phyloP scores from a whole-genome alignment of 2,113 vertebrate genomes.

The Aldabrachelys gigantea region DNA sequence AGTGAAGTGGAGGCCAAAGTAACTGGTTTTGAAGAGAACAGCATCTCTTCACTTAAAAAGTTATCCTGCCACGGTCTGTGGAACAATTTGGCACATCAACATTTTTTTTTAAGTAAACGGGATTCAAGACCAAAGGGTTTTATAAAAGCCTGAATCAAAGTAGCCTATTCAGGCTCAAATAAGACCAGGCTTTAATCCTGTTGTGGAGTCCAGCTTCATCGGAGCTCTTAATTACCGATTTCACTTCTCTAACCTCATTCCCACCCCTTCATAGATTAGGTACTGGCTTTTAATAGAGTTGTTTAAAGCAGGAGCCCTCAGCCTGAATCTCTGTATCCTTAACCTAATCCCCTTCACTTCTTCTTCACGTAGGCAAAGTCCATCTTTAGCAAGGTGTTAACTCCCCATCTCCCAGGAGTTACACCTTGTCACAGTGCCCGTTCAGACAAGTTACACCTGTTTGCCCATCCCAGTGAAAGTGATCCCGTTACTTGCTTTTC shows the following conservation, averaged over 20 bases:
- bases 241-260: background rate
- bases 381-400: background rate
- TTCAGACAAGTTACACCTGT: conserved; percentile 1
- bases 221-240: background rate
- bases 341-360: background rate
- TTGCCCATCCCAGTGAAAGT: background rate
- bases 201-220: background rate
- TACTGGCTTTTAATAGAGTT: background rate
- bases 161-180: background rate
- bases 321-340: background rate
- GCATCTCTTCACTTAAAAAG: background rate
- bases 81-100: fast-evolving
- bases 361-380: background rate
- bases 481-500: background rate
- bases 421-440: background rate
- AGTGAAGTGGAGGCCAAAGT: background rate
- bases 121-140: background rate
- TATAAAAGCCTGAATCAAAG: background rate
- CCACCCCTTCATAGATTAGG: background rate
- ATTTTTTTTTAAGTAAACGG: background rate
- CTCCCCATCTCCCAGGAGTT: background rate
- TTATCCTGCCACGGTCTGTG: background rate
- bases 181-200: background rate
- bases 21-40: background rate
- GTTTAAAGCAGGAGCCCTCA: background rate